Evolutionary conservation across 1,140 invertebrate species (phyloP), one percentile per base, ranked within the genome.

Genomic region (Arctopsyche grandis): DNA sequence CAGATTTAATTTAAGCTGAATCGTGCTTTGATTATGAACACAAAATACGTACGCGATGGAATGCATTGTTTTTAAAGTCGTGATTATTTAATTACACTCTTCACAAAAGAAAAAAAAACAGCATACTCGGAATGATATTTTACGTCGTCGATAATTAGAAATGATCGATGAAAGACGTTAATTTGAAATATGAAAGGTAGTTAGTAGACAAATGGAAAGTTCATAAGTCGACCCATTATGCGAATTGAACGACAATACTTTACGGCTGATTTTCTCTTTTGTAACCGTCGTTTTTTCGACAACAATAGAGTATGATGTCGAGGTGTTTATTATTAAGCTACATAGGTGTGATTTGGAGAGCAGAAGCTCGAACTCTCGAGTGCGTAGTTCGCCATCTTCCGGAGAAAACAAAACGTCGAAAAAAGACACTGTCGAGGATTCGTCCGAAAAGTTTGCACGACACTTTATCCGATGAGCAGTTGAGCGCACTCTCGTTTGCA

Each of bases 391-490:
- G n/a, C n/a, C n/a, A n/a, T n/a, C n/a, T n/a, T n/a, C 9, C 56
- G 56, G 56, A 19, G 29, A 60, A 60, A 60, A 60, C 56, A 21
- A 60, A 60, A 60, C n/a, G 56, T n/a, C n/a, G n/a, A n/a, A n/a
- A n/a, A n/a, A n/a, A n/a, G n/a, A n/a, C 9, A 5, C 16, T 10
- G 12, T 52, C 10, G 14, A 21, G 9, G 56, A 16, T 16, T 60
- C 19, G 7, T 21, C 56, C 0, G 1, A 21, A 38, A 38, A 38
- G 7, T 38, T 4, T 1, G 1, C 29, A 38, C 29, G 29, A 38
- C 29, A 38, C 29, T 38, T 38, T 38, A 38, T 38, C 29, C 29
- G 29, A 38, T 38, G 10, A 52, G 48, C 48, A 1, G 12, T 16
- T 12, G 48, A 14, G 10, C 48, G 12, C 16, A 52, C 16, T 52